Conservation (phyloP, 2,888 invertebrate species). For the Agrenia bidenticulata region DNA sequence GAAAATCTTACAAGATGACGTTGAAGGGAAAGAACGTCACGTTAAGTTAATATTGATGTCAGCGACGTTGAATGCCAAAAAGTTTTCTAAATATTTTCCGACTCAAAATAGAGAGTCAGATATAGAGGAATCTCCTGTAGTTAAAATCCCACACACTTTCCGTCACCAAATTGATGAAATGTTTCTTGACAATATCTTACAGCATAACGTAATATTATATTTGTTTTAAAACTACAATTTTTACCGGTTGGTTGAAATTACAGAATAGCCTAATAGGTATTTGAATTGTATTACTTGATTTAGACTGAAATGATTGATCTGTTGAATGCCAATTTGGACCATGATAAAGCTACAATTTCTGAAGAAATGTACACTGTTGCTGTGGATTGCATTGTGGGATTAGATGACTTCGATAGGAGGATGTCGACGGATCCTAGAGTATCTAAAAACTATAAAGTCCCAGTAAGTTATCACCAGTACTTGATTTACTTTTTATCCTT, state of each 20-base stretch:
- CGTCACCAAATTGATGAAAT: conserved; percentile 40
- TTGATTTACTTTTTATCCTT: too few relatives aligned
- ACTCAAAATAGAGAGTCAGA: conserved; percentile 15
- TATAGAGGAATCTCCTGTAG: conserved; percentile 37
- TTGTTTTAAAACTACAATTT: background rate
- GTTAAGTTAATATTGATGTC: conserved; percentile 87
- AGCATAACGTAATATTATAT: conserved; percentile 16
- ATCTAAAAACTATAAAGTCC: background rate
- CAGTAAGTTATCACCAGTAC: background rate
- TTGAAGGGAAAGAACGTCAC: conserved; percentile 64
- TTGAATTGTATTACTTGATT: conserved; percentile 12
- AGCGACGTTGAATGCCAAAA: conserved; percentile 78
- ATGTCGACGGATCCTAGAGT: conserved; percentile 23
- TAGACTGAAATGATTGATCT: conserved; percentile 29
- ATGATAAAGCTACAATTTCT: conserved; percentile 35
- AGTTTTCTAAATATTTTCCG: conserved; percentile 70
- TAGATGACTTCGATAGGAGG: conserved; percentile 36
- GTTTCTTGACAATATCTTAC: conserved; percentile 38
- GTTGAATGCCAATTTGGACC: conserved; percentile 29
- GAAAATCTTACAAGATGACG: conserved; percentile 60
- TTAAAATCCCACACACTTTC: conserved; percentile 40
- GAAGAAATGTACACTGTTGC: conserved; percentile 44
- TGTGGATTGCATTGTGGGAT: conserved; percentile 31
- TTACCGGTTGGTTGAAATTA: background rate
- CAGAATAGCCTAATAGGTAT: background rate